These are phyloP conservation scores for Numenius phaeopus DNA, from an alignment of 2,797 vertebrate species.

Conservation along the genomic window DNA sequence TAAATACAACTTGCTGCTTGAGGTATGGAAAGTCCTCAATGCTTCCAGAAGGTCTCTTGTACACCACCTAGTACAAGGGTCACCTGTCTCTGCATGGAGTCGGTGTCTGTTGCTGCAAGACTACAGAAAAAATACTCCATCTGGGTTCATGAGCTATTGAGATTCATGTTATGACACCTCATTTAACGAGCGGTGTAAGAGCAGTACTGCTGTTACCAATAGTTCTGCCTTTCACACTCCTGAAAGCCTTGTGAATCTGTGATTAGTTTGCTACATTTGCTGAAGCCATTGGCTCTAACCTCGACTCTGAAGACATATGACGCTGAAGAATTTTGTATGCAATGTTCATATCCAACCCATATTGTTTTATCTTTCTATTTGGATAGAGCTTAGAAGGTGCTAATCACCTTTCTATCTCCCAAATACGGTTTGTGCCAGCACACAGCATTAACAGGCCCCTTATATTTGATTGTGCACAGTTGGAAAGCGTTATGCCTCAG, in stretches of 20 bases:
- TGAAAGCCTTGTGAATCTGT: background rate
- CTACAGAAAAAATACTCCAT: background rate
- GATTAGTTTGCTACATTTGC: conserved; percentile 27
- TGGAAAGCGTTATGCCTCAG: conserved; percentile 45
- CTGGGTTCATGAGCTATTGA: background rate
- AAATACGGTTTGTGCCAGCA: background rate
- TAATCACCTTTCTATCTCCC: conserved; percentile 62
- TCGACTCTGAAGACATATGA: background rate
- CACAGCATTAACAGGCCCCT: background rate
- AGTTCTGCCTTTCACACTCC: background rate
- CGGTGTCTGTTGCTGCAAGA: background rate
- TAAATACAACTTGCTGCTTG: background rate
- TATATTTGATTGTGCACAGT: conserved; percentile 24
- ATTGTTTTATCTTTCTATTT: conserved; percentile 50
- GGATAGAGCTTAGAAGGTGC: conserved; percentile 10
- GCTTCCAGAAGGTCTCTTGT: background rate
- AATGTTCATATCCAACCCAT: background rate
- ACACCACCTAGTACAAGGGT: background rate
- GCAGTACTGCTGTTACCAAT: background rate
- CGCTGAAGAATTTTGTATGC: conserved; percentile 2
- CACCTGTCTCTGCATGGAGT: background rate
- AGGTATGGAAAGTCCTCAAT: background rate
- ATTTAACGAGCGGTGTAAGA: background rate
- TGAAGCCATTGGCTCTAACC: background rate
- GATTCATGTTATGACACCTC: background rate